Evolutionary conservation across 2,113 vertebrate species (phyloP).

Genomic region (Alouatta palliata): DNA sequence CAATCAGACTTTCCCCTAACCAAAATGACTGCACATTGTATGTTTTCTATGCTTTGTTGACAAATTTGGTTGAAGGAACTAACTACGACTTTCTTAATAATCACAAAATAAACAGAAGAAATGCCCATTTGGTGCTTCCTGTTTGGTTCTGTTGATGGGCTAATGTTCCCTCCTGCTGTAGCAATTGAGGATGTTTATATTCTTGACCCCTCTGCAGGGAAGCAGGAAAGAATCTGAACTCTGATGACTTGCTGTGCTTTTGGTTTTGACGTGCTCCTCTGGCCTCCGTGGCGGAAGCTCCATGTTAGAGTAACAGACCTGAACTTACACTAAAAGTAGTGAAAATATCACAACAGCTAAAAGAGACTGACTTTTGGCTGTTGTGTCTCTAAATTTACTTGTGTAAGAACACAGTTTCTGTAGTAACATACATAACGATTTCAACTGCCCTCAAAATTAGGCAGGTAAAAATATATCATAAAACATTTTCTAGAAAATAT

Average conservation of each 20-base stretch:
- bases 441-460: not conserved
- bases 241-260: conserved; percentile 45
- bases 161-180: conserved; percentile 28
- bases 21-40: not conserved
- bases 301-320: not conserved
- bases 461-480: not conserved
- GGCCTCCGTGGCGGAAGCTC: not conserved
- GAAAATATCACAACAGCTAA: not conserved
- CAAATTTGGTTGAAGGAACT: conserved; percentile 24
- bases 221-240: conserved; percentile 63
- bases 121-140: not conserved
- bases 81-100: not conserved
- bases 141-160: not conserved
- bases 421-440: not conserved
- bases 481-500: conserved; percentile 23
- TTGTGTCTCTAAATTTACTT: not conserved
- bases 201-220: conserved; percentile 13
- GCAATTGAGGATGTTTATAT: conserved; percentile 57
- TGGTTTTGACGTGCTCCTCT: conserved; percentile 55
- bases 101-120: conserved; percentile 34
- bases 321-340: not conserved
- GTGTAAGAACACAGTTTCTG: not conserved
- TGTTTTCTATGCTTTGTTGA: not conserved
- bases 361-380: not conserved
- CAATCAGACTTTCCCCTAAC: conserved; percentile 14